phyloP scores from a whole-genome alignment of 1,140 invertebrate genomes.

The Bursaphelenchus mucronatus region DNA sequence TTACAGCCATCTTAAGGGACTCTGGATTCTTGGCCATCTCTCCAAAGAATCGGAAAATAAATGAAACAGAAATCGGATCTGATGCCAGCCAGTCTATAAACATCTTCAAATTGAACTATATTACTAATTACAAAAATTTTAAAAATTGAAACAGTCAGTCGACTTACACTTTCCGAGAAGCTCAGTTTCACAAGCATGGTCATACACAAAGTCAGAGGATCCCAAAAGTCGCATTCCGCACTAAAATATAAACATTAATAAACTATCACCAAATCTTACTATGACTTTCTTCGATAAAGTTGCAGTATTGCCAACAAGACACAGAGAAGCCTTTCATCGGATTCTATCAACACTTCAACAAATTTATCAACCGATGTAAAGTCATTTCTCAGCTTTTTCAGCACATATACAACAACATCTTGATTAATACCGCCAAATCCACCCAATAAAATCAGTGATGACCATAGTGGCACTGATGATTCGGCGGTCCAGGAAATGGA shows the following conservation, averaged over 20 bases:
- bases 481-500: background rate
- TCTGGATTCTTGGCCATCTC: no score
- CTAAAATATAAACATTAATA: background rate
- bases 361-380: background rate
- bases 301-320: background rate
- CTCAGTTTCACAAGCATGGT: background rate
- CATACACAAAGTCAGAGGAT: conserved; percentile 6
- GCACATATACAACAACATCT: background rate
- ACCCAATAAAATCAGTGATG: conserved; percentile 3
- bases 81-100: conserved; percentile 14
- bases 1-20: no score
- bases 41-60: conserved; percentile 3
- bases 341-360: conserved; percentile 9
- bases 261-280: background rate
- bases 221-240: background rate
- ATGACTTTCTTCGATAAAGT: background rate
- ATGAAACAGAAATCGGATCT: background rate
- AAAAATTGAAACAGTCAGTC: conserved; percentile 2
- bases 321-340: conserved; percentile 12
- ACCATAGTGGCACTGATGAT: conserved; percentile 4
- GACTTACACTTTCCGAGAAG: conserved; percentile 17
- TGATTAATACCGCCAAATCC: background rate
- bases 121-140: background rate
- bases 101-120: background rate
- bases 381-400: background rate